phyloP scores from a whole-genome alignment of 2,113 vertebrate genomes.

The Petromus typicus region DNA sequence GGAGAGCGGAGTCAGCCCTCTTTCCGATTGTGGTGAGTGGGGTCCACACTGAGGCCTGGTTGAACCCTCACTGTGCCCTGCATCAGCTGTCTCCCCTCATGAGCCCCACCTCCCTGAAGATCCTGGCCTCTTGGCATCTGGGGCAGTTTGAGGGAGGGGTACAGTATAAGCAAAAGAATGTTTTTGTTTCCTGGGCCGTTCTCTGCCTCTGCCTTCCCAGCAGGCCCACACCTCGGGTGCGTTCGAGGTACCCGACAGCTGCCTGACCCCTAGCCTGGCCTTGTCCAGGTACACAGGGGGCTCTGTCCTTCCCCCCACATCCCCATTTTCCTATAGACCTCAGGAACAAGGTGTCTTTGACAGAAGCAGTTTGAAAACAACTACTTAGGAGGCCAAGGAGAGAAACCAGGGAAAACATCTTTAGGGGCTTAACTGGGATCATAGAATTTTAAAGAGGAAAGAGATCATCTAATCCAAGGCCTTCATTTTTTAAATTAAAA shows the following conservation, averaged over 20 bases:
- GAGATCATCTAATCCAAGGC: not conserved
- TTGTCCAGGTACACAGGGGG: not conserved
- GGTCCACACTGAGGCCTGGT: not conserved
- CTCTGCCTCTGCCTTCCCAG: not conserved
- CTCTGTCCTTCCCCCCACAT: not conserved
- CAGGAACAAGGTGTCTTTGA: not conserved
- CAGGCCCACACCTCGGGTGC: too few relatives aligned
- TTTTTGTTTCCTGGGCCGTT: not conserved
- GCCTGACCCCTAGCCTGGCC: not conserved
- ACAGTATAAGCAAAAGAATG: not conserved
- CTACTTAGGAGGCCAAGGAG: not conserved
- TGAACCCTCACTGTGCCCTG: not conserved
- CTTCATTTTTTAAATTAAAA: not conserved
- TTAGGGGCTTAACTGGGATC: not conserved
- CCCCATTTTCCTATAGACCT: not conserved
- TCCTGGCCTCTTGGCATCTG: not conserved
- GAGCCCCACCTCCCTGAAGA: not conserved
- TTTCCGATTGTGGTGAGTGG: fast-evolving
- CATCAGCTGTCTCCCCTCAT: not conserved
- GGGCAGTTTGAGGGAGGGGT: not conserved
- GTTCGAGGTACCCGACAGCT: not conserved
- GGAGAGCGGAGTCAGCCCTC: not conserved
- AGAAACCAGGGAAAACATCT: not conserved
- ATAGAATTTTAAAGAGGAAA: not conserved
- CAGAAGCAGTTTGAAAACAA: not conserved